Base-by-base conservation (phyloP, 2,113 vertebrate genomes). In the Ictalurus punctatus region DNA sequence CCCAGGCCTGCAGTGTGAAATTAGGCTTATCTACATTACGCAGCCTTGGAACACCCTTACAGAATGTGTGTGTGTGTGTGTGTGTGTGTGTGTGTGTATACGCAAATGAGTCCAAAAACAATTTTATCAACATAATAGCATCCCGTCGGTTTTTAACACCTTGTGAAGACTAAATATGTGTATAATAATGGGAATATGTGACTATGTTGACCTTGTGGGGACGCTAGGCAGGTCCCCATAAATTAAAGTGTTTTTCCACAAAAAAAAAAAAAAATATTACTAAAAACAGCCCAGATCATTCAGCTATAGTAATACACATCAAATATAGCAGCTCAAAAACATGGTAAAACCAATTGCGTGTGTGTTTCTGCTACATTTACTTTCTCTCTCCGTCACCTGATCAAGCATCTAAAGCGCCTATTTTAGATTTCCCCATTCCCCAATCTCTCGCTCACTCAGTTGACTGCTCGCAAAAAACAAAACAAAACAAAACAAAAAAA, bases 21-120 rank as follows among this genome's bases (percentile, higher is more conserved):
- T 88, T 88, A 89, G 79, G 86, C 90, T 92, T 91, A 92, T 91
- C 88, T 86, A 78, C 85, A 63, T 40, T 61, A 83, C 69, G 85
- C 90, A 89, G 91, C 88, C 86, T 89, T 56, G 86, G 59, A 90
- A 90, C 85, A 52, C 37, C 84, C 87, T 61, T 74, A 87, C 73
- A 90, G 89, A 78, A 81, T 59, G 86, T 23, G 85, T 69, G 69
- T 5, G 27, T 48, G 40, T 84, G 17, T 74, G 89, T 65, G 86
- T 59, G 85, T 21, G 85, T 67, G 76, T 5, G 27, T 90, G 74
- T 87, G 63, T 89, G 87, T 84, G 27, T 54, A 25, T 82, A 8
- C 56, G 87, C 48, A 44, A 81, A 25, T 81, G 80, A 86, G 44
- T 37, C 27, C 69, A 63, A 61, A 84, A 71, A 82, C 83, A 83